A percentile compares a stretch with the other conserved stretches of the same genome.
Evolutionary conservation across 1,140 invertebrate genomes (phyloP).

Genomic region (Aphis gossypii): DNA sequence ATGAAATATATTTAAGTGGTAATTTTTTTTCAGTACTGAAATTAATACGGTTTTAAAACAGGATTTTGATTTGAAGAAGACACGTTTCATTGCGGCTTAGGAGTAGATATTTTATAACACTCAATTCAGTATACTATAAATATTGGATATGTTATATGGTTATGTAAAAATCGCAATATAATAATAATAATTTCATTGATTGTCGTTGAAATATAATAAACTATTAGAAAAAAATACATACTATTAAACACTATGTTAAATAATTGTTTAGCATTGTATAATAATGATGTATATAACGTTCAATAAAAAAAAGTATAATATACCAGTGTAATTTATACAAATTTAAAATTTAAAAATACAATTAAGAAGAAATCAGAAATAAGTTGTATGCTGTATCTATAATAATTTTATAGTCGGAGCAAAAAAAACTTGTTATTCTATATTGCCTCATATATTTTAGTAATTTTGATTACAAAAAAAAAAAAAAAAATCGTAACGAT

Average conservation of each 20-base stretch:
- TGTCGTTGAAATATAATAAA: neutral
- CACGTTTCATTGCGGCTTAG: constrained; percentile 17
- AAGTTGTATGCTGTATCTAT: neutral
- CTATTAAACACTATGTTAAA: neutral
- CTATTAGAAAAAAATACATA: neutral
- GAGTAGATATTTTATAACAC: neutral
- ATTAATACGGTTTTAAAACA: constrained; percentile 19
- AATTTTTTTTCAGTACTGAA: constrained; percentile 6
- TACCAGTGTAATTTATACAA: neutral
- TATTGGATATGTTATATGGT: neutral
- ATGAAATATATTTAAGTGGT: neutral
- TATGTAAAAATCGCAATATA: neutral
- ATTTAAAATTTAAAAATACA: neutral
- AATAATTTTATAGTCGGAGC: neutral
- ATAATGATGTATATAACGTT: neutral
- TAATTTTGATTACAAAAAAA: neutral
- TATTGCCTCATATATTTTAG: neutral
- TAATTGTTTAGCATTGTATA: neutral
- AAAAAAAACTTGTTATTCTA: constrained; percentile 2
- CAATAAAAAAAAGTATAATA: neutral
- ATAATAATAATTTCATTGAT: neutral
- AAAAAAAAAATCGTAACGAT: neutral
- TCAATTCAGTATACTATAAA: neutral
- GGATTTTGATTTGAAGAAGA: neutral
- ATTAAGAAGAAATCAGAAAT: neutral